A percentile compares a stretch with the other conserved stretches of the same genome.
phyloP scores from a whole-genome alignment of 2,888 invertebrate species.

The Scelioninae gen. 1 region DNA sequence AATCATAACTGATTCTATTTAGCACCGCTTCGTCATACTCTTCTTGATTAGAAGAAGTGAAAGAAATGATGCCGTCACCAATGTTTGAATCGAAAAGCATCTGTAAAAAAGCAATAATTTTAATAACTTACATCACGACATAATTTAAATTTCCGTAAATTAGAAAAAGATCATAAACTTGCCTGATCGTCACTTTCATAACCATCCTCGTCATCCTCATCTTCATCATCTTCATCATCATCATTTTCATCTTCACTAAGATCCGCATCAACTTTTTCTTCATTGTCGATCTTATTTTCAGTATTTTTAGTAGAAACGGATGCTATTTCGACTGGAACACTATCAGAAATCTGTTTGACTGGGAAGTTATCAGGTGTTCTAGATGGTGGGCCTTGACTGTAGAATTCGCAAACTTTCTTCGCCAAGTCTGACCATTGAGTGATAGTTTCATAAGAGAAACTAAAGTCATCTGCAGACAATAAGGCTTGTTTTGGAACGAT shows the following conservation, averaged over 20 bases:
- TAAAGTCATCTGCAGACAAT: constrained; percentile 69
- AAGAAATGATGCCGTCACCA: constrained; percentile 74
- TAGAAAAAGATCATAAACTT: constrained; percentile 18
- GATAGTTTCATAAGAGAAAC: constrained; percentile 75
- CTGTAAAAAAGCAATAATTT: constrained; percentile 34
- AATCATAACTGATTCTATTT: constrained; percentile 62
- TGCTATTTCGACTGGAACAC: constrained; percentile 1
- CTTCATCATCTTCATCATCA: constrained; percentile 36
- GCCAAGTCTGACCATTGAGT: constrained; percentile 82
- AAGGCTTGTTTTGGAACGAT: constrained; percentile 85
- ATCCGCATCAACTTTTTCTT: constrained; percentile 13
- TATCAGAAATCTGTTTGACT: background rate
- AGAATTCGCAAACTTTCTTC: constrained; percentile 78
- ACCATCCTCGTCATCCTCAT: constrained; percentile 53
- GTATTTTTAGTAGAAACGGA: constrained; percentile 3
- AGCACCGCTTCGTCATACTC: constrained; percentile 75
- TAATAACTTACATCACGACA: background rate
- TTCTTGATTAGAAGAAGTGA: constrained; percentile 76
- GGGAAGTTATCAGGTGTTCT: constrained; percentile 69
- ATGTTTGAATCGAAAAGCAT: constrained; percentile 45
- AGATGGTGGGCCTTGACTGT: constrained; percentile 77
- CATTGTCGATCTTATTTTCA: constrained; percentile 3
- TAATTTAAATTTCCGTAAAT: background rate
- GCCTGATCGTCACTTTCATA: constrained; percentile 43
- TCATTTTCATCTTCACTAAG: constrained; percentile 14